A percentile compares a stretch with the other conserved stretches of the same genome.
Evolutionary conservation across 2,888 invertebrate genomes (phyloP).

Genomic region (Sinopyrophorus schimmeli): DNA sequence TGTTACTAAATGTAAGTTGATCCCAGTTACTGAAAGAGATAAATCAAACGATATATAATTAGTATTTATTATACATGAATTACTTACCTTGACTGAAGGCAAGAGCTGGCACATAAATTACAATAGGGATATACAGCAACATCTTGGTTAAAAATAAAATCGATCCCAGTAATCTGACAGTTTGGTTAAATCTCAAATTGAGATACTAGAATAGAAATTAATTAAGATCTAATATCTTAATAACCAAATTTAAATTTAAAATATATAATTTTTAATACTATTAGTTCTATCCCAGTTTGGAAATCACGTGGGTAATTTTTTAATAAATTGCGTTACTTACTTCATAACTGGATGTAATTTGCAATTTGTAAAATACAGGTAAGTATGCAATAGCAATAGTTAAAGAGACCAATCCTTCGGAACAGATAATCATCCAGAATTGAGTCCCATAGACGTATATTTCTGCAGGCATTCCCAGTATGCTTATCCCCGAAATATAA

Average conservation of each 20-base stretch:
- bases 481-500: slow-evolving; percentile 74
- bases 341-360: slow-evolving; percentile 76
- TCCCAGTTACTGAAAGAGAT: slow-evolving; percentile 72
- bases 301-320: too few species aligned
- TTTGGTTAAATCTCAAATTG: slow-evolving; percentile 67
- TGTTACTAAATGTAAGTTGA: slow-evolving; percentile 77
- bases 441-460: slow-evolving; percentile 78
- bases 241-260: slow-evolving; percentile 2
- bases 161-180: slow-evolving; percentile 70
- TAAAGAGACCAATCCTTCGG: slow-evolving; percentile 68
- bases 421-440: slow-evolving; percentile 67
- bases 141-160: slow-evolving; percentile 72
- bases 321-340: slow-evolving; percentile 59
- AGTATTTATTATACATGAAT: slow-evolving; percentile 8
- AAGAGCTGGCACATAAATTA: slow-evolving; percentile 85
- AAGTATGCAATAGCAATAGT: slow-evolving; percentile 66
- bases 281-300: too few species aligned
- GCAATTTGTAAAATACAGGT: slow-evolving; percentile 74
- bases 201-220: slow-evolving; percentile 63
- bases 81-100: slow-evolving; percentile 77
- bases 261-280: slow-evolving; percentile 1
- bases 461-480: slow-evolving; percentile 74
- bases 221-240: background rate
- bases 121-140: slow-evolving; percentile 79
- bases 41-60: background rate